phyloP scores from a whole-genome alignment of 2,113 vertebrate genomes.

The Tor tambroides region DNA sequence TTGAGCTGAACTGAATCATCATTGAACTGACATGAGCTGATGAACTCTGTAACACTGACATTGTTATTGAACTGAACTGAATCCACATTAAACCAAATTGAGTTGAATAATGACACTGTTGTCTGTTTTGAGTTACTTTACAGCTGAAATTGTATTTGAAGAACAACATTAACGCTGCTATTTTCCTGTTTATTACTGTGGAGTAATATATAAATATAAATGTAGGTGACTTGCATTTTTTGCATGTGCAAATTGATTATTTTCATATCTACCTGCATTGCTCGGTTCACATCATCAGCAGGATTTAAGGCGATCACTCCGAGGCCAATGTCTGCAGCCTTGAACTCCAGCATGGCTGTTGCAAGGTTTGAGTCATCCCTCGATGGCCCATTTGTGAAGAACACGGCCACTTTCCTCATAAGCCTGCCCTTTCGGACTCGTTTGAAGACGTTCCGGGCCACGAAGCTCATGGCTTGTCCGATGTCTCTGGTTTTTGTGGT shows the following conservation, averaged over 20 bases:
- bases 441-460: conserved; percentile 85
- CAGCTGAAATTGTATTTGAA: too few species aligned
- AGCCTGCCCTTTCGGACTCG: conserved; percentile 73
- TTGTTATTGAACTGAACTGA: too few species aligned
- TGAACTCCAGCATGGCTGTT: conserved; percentile 81
- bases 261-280: conserved; percentile 74
- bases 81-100: too few species aligned
- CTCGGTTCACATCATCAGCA: conserved; percentile 65
- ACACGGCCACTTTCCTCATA: conserved; percentile 83
- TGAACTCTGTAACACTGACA: too few species aligned
- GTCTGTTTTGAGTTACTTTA: too few species aligned
- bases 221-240: too few species aligned
- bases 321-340: conserved; percentile 73
- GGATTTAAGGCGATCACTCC: conserved; percentile 77
- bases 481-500: conserved; percentile 74
- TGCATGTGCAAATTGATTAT: not conserved
- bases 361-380: conserved; percentile 64
- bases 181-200: too few species aligned
- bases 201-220: too few species aligned
- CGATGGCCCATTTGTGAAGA: conserved; percentile 75
- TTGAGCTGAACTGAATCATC: too few species aligned
- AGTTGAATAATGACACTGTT: too few species aligned
- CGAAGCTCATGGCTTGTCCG: conserved; percentile 81
- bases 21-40: too few species aligned
- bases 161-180: too few species aligned